These are phyloP conservation scores for Leuciscus waleckii DNA, from an alignment of 2,797 vertebrate species.

Conservation along the genomic window DNA sequence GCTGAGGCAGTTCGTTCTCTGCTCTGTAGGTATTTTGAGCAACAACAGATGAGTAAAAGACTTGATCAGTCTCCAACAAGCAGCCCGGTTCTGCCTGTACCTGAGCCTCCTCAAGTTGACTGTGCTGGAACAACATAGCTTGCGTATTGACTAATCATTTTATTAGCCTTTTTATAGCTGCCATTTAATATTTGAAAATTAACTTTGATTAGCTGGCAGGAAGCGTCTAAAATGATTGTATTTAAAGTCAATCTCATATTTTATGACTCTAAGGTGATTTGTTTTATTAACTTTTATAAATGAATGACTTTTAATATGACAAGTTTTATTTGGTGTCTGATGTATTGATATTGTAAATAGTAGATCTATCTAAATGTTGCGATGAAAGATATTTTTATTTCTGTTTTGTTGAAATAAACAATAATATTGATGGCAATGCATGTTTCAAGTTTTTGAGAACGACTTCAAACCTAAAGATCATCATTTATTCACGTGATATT, in stretches of 20 bases:
- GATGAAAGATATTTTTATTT: neutral
- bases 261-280: neutral
- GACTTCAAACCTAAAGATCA: neutral
- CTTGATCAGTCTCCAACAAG: neutral
- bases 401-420: conserved; percentile 21
- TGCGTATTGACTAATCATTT: neutral
- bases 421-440: neutral
- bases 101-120: neutral
- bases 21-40: conserved; percentile 72
- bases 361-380: neutral
- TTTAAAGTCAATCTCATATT: neutral
- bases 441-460: neutral
- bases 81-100: neutral
- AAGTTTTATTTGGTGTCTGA: neutral
- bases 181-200: neutral
- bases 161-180: conserved; percentile 14
- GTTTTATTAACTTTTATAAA: neutral
- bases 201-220: neutral
- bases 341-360: neutral
- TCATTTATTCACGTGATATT: neutral
- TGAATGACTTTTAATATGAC: neutral
- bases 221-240: neutral
- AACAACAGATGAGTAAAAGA: conserved; percentile 35
- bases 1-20: conserved; percentile 70
- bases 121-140: conserved; percentile 9